Evolutionary conservation across 2,888 invertebrate species (phyloP).

Genomic region (Galerucella pusilla): DNA sequence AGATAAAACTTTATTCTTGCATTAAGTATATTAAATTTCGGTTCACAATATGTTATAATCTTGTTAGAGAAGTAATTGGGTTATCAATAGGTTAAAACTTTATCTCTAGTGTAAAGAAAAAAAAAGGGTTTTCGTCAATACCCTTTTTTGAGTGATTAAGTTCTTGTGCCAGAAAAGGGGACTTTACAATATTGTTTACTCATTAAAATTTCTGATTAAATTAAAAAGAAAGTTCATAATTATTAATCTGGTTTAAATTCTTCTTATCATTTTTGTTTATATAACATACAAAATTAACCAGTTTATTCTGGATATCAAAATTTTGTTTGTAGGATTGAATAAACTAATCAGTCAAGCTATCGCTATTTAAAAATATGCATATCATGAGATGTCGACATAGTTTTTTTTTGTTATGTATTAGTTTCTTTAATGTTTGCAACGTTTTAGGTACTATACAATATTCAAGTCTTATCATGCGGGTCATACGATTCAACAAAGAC

Average conservation of each 20-base stretch:
- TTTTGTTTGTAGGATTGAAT: not conserved
- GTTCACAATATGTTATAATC: not conserved
- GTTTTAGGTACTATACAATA: no score
- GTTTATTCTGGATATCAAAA: not conserved
- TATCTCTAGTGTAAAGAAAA: not conserved
- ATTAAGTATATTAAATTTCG: not conserved
- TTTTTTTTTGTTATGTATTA: not conserved
- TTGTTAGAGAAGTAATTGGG: not conserved
- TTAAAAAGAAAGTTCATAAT: not conserved
- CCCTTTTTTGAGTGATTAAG: not conserved
- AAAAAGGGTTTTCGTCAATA: not conserved
- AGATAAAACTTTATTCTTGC: no score
- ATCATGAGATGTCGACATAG: not conserved
- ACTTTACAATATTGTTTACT: not conserved
- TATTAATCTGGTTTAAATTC: constrained; percentile 5
- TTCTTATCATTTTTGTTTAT: constrained; percentile 8
- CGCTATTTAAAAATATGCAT: constrained; percentile 1
- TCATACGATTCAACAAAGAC: no score
- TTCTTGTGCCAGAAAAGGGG: not conserved
- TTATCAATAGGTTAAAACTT: constrained; percentile 5
- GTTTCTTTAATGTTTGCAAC: not conserved
- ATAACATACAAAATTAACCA: constrained; percentile 3
- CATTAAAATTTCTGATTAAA: not conserved
- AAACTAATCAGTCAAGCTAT: not conserved
- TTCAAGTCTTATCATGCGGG: no score